Evolutionary conservation across 2,113 vertebrate genomes (phyloP), one percentile per base, ranked within the genome.

Genomic region (Lampris megalopsis): DNA sequence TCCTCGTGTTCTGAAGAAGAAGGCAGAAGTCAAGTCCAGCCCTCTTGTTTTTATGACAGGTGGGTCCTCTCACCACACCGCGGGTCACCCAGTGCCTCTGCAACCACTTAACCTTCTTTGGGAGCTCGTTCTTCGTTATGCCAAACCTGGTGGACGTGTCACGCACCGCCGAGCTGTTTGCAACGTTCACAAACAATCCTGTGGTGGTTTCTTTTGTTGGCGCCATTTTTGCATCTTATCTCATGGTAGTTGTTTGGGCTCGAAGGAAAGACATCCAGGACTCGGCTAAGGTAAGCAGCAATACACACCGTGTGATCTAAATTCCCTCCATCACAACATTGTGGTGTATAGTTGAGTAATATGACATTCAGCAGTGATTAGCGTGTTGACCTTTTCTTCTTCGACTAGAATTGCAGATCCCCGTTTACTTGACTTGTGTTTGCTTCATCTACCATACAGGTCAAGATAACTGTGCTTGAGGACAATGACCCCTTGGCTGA

Each of bases 401-500:
- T 24, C 24, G 24, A 24, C 24, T 24, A 24, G 24, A 24, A 24
- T 24, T 24, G 24, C 24, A 24, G 24, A 24, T 24, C 24, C 24
- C 24, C 24, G 0, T 24, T 24, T 24, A 24, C 24, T 24, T 24
- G 24, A 24, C 24, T 24, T 53, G 6, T 73, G 13, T 8, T 69
- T 0, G 0, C 10, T 11, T 57, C 59, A 37, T 59, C 61, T 71
- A 24, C 24, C 24, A 24, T 75, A 4, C 62, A 98, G 97, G 95
- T 96, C 78, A 99, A 96, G 88, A 93, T 99, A 88, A 96, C 94
- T 42, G 83, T 97, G 11, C 92, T 98, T 43, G 95, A 94, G 66
- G 97, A 98, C 88, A 99, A 98, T 0, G 96, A 99, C 63, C 96
- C 96, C 35, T 94, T 98, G 84, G 96, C 97, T 84, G 96, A 96